These are phyloP conservation scores for Papilio polytes DNA, from an alignment of 1,140 invertebrate genomes.

Conservation along the genomic window DNA sequence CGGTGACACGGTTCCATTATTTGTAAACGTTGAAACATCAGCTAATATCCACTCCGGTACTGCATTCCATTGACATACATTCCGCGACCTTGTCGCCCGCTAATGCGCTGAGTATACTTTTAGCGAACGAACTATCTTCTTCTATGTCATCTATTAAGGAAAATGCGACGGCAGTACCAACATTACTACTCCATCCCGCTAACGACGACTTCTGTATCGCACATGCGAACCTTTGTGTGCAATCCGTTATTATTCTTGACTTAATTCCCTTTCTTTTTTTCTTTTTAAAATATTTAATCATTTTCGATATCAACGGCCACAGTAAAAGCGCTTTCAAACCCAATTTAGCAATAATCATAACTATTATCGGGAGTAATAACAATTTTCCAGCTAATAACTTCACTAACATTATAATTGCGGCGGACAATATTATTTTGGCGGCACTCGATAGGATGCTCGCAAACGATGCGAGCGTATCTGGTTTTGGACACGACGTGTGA, in stretches of 20 bases:
- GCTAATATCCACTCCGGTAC: conserved; percentile 74
- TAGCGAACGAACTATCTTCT: conserved; percentile 69
- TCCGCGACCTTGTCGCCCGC: conserved; percentile 75
- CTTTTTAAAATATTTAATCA: conserved; percentile 74
- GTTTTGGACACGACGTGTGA: conserved; percentile 65
- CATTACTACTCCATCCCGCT: conserved; percentile 66
- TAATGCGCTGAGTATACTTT: conserved; percentile 71
- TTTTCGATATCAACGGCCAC: conserved; percentile 77
- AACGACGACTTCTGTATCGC: conserved; percentile 64
- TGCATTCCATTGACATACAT: conserved; percentile 80
- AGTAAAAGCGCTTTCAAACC: conserved; percentile 71
- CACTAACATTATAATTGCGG: conserved; percentile 66
- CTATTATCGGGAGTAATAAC: conserved; percentile 65
- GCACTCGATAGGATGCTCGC: conserved; percentile 72
- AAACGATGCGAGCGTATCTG: conserved; percentile 69
- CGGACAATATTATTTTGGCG: conserved; percentile 78
- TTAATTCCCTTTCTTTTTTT: conserved; percentile 71
- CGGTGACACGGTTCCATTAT: conserved; percentile 49
- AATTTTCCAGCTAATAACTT: conserved; percentile 74
- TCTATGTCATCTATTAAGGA: conserved; percentile 72
- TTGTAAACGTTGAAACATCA: conserved; percentile 63
- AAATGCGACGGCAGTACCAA: conserved; percentile 72
- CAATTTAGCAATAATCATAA: conserved; percentile 68
- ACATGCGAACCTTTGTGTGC: conserved; percentile 72
- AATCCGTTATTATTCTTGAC: conserved; percentile 69